phyloP scores from a whole-genome alignment of 2,113 vertebrate genomes.

The Proterorhinus semilunaris region DNA sequence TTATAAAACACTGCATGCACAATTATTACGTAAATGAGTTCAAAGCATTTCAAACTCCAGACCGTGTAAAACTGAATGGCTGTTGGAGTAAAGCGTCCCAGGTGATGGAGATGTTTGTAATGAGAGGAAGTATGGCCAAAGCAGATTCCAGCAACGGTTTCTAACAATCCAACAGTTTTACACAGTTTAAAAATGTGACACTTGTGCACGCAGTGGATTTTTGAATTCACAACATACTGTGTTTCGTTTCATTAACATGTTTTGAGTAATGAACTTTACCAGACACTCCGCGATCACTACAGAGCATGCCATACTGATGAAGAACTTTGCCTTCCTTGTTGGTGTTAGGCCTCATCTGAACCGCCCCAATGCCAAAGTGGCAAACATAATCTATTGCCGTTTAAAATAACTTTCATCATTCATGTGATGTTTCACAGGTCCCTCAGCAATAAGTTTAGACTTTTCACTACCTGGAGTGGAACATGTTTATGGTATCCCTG shows the following conservation, averaged over 20 bases:
- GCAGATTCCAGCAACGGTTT: neutral
- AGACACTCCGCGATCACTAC: too few species aligned
- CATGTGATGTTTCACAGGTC: constrained; percentile 70
- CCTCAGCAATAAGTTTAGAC: constrained; percentile 87
- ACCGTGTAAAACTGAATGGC: too few species aligned
- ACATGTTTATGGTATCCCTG: constrained; percentile 92
- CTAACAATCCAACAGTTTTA: too few species aligned
- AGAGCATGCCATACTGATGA: neutral
- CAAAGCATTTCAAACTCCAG: too few species aligned
- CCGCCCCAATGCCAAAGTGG: neutral
- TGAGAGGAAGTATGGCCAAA: too few species aligned
- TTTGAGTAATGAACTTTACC: neutral
- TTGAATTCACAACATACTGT: neutral
- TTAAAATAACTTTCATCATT: neutral
- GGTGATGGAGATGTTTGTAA: too few species aligned
- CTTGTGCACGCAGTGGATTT: too few species aligned
- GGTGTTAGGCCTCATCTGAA: neutral
- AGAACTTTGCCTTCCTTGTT: neutral
- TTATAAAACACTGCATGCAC: too few species aligned
- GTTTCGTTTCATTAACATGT: neutral
- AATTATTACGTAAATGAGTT: too few species aligned
- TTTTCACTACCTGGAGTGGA: constrained; percentile 90
- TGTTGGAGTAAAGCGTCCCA: too few species aligned
- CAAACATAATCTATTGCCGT: neutral
- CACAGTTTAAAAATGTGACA: too few species aligned